These are phyloP conservation scores for Antheraea mylitta DNA, from an alignment of 1,140 invertebrate genomes.

Conservation along the genomic window DNA sequence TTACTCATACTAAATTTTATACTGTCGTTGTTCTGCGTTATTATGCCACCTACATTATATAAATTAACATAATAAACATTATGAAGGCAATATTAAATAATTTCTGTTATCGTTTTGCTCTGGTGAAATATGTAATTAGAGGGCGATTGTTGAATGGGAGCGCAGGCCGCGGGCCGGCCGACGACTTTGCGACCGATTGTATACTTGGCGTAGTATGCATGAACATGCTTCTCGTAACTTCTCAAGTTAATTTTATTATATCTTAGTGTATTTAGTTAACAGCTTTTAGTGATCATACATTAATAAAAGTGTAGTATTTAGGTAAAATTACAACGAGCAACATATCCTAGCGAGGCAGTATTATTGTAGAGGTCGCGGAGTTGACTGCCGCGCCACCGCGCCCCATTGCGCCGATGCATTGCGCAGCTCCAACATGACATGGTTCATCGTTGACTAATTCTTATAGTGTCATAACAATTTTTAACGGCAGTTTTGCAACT, in stretches of 20 bases:
- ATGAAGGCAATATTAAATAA: too few relatives aligned
- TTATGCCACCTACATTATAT: too few relatives aligned
- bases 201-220: constrained; percentile 4
- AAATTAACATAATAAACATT: too few relatives aligned
- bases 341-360: constrained; percentile 59
- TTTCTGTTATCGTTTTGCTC: too few relatives aligned
- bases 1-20: too few relatives aligned
- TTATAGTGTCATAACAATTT: constrained; percentile 77
- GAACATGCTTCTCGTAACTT: constrained; percentile 4
- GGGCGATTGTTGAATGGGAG: constrained; percentile 40
- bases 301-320: constrained; percentile 40
- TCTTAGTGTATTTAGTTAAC: constrained; percentile 15
- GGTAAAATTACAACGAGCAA: constrained; percentile 45
- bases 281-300: constrained; percentile 51
- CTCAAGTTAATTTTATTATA: neutral
- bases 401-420: neutral
- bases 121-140: too few relatives aligned
- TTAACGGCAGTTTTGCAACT: constrained; percentile 76
- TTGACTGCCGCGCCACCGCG: constrained; percentile 26
- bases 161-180: constrained; percentile 31
- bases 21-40: too few relatives aligned
- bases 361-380: constrained; percentile 34
- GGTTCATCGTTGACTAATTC: constrained; percentile 74
- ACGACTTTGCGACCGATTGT: constrained; percentile 38
- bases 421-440: constrained; percentile 38